These are phyloP conservation scores for Babylonia areolata DNA, from an alignment of 1,140 invertebrate species.

Conservation along the genomic window DNA sequence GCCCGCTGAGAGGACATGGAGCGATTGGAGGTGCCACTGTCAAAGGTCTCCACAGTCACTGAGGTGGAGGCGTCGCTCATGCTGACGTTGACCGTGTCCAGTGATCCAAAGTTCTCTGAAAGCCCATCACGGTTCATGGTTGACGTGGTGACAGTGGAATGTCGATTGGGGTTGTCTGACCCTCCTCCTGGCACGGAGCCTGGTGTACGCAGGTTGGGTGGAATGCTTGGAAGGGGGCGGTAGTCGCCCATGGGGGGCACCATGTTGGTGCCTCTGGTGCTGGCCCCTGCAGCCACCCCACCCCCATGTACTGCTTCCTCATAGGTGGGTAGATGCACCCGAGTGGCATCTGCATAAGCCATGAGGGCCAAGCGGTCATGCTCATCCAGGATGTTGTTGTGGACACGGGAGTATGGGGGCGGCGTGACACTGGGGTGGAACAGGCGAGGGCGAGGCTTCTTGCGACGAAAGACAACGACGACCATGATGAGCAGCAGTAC, in stretches of 20 bases:
- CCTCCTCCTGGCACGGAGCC: slow-evolving; percentile 42
- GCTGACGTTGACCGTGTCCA: slow-evolving; percentile 73
- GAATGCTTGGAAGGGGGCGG: slow-evolving; percentile 68
- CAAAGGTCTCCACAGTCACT: slow-evolving; percentile 68
- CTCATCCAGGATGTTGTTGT: slow-evolving; percentile 65
- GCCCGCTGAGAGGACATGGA: slow-evolving; percentile 68
- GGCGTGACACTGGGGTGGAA: slow-evolving; percentile 61
- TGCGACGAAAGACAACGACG: slow-evolving; percentile 65
- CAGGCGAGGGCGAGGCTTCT: slow-evolving; percentile 64
- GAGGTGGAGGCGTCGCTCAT: slow-evolving; percentile 72
- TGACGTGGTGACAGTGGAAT: slow-evolving; percentile 69
- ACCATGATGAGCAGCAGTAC: slow-evolving; percentile 71
- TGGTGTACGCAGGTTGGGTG: slow-evolving; percentile 54
- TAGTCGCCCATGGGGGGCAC: slow-evolving; percentile 50
- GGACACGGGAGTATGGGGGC: slow-evolving; percentile 67
- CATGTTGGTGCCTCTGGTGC: slow-evolving; percentile 17
- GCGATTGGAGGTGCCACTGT: slow-evolving; percentile 66
- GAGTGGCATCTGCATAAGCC: slow-evolving; percentile 67
- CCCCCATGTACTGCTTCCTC: slow-evolving; percentile 63
- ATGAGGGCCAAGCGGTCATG: slow-evolving; percentile 72
- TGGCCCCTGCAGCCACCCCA: slow-evolving; percentile 12
- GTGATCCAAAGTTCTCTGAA: slow-evolving; percentile 71
- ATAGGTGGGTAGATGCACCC: slow-evolving; percentile 67
- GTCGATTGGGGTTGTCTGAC: slow-evolving; percentile 60
- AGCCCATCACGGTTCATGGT: slow-evolving; percentile 70